Conservation (phyloP, 2,888 invertebrate genomes). For the Stenotaenia linearis region DNA sequence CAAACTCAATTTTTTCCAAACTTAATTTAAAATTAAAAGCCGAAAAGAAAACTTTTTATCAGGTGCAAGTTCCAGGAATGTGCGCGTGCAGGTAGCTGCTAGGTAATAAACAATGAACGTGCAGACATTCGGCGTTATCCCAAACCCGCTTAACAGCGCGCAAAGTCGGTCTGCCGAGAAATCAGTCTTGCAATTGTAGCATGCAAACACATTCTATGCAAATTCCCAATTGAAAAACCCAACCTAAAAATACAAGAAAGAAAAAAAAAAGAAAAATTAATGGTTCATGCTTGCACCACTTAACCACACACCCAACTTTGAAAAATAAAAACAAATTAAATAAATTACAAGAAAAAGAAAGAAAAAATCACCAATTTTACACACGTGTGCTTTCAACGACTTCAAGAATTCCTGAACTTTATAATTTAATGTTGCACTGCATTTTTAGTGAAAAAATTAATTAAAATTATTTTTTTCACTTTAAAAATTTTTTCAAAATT, state of each 20-base stretch:
- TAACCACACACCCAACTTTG: too few species aligned
- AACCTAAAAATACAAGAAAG: not conserved
- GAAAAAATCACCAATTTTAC: not conserved
- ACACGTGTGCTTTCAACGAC: not conserved
- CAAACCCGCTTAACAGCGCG: not conserved
- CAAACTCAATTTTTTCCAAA: too few species aligned
- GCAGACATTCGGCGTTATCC: not conserved
- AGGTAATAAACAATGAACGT: constrained; percentile 4
- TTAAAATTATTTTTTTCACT: not conserved
- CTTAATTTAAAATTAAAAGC: too few species aligned
- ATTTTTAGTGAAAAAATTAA: too few species aligned
- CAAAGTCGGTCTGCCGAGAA: not conserved
- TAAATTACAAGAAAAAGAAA: not conserved
- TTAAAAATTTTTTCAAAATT: too few species aligned
- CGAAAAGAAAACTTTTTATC: not conserved
- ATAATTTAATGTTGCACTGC: not conserved
- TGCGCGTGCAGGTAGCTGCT: not conserved
- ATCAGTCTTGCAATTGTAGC: not conserved
- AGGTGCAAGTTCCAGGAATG: not conserved
- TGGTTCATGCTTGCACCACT: not conserved
- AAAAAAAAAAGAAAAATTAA: not conserved
- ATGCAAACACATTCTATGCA: not conserved
- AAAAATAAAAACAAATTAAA: not conserved
- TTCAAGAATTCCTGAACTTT: not conserved
- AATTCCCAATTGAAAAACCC: not conserved